Percentiles rank a stretch among this genome's conserved stretches.
Conservation (phyloP, 2,888 invertebrate genomes). For the Rapana venosa region DNA sequence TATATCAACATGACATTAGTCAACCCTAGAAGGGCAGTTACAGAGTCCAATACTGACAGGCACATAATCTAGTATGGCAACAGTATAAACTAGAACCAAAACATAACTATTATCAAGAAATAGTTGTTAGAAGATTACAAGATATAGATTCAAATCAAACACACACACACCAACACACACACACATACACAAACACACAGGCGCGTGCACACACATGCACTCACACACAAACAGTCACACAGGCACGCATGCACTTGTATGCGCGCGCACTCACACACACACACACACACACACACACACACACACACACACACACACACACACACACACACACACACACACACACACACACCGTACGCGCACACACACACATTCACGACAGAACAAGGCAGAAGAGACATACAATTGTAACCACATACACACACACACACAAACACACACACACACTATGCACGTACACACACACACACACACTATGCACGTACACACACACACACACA, state of each 20-base stretch:
- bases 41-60: background rate
- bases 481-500: background rate
- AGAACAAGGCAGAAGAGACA: too few species aligned
- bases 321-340: slow-evolving; percentile 10
- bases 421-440: background rate
- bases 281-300: background rate
- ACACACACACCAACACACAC: slow-evolving; percentile 1
- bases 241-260: background rate
- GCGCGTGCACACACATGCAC: too few species aligned
- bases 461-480: background rate
- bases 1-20: background rate
- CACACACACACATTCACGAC: background rate
- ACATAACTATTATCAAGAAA: background rate
- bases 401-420: background rate
- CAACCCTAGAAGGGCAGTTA: background rate
- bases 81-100: background rate
- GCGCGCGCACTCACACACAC: background rate
- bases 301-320: background rate
- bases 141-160: background rate
- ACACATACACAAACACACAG: background rate
- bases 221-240: background rate
- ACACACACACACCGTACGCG: background rate
- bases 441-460: background rate
- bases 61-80: too few species aligned
- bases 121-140: background rate